Evolutionary conservation across 2,113 vertebrate species (phyloP).

Genomic region (Tautogolabrus adspersus): DNA sequence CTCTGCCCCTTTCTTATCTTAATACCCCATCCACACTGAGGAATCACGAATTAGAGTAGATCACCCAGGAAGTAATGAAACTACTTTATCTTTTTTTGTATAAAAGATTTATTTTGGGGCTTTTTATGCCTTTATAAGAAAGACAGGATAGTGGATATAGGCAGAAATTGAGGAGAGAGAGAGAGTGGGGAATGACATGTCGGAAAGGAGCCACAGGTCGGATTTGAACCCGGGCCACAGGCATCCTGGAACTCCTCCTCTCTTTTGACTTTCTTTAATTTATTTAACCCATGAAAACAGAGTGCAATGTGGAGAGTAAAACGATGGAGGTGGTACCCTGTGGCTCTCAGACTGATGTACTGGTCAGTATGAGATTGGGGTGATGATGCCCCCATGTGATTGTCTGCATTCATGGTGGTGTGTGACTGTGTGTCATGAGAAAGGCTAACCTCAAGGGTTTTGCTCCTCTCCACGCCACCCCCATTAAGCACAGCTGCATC

Average conservation of each 20-base stretch:
- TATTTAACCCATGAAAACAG: conserved; percentile 49
- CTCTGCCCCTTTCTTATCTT: conserved; percentile 26
- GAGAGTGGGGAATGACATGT: no score
- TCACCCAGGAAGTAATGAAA: conserved; percentile 51
- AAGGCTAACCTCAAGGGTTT: conserved; percentile 41
- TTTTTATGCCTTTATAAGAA: no score
- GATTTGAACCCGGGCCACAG: no score
- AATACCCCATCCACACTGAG: conserved; percentile 25
- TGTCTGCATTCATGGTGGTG: conserved; percentile 25
- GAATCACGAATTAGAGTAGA: conserved; percentile 44
- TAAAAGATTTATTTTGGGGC: no score
- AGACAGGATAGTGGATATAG: no score
- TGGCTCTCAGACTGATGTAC: conserved; percentile 62
- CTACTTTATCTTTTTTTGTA: background rate
- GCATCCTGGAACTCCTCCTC: background rate
- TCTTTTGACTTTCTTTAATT: conserved; percentile 59
- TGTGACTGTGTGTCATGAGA: conserved; percentile 36
- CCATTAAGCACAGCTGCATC: conserved; percentile 32
- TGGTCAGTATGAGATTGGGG: conserved; percentile 55
- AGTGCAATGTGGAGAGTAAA: conserved; percentile 13
- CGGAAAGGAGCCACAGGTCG: no score
- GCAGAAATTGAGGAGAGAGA: no score
- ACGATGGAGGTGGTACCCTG: conserved; percentile 24
- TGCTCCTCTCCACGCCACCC: conserved; percentile 27
- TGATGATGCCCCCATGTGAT: conserved; percentile 35